Percentiles rank a stretch among this genome's conserved stretches.
Evolutionary conservation across 2,113 vertebrate species (phyloP).

Genomic region (Erpornis zantholeuca): DNA sequence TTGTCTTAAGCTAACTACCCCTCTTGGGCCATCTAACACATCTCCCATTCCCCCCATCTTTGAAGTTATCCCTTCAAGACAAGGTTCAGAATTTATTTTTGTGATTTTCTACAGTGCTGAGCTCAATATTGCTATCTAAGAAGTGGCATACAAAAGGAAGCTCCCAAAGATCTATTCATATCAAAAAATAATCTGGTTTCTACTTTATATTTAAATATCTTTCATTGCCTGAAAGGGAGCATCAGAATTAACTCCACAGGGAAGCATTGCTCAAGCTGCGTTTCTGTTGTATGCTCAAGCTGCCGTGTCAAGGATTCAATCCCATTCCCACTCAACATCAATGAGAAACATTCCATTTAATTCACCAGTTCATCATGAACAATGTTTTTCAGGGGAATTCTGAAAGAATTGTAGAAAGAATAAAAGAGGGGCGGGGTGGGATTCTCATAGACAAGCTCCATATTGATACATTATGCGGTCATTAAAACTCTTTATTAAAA

Average conservation of each 20-base stretch:
- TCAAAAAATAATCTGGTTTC: not conserved
- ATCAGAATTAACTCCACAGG: conserved; percentile 12
- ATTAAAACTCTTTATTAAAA: not conserved
- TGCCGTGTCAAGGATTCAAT: not conserved
- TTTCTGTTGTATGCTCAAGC: not conserved
- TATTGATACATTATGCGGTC: fast-evolving
- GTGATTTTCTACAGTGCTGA: not conserved
- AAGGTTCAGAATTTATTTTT: not conserved
- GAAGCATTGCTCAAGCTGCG: not conserved
- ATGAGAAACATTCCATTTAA: not conserved
- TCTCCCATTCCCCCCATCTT: not conserved
- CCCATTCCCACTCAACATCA: not conserved
- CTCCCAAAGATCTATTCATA: not conserved
- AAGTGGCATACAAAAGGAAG: not conserved
- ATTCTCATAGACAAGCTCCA: not conserved
- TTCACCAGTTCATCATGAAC: not conserved
- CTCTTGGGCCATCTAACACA: not conserved
- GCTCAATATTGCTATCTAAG: not conserved
- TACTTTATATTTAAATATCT: conserved; percentile 10
- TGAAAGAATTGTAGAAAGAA: not conserved
- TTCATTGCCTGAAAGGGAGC: not conserved
- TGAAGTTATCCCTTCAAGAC: not conserved
- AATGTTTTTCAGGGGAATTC: not conserved
- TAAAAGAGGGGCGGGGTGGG: fast-evolving
- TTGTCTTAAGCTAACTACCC: not conserved